Conservation (phyloP, 2,797 vertebrate genomes). For the Argyrosomus regius region DNA sequence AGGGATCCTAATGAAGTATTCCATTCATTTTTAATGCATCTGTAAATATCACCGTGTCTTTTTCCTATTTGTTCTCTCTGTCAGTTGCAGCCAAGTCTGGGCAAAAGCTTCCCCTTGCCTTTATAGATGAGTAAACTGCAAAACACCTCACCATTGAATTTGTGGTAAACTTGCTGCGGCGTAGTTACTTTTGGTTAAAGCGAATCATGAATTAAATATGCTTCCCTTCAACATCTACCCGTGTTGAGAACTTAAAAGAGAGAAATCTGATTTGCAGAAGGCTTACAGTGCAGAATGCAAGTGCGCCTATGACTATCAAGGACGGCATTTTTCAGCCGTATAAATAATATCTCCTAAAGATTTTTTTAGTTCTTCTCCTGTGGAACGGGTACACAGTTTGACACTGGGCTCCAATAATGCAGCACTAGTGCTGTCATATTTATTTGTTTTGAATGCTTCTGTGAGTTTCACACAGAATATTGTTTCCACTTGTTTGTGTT, state of each 20-base stretch:
- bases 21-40: conserved; percentile 73
- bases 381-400: conserved; percentile 27
- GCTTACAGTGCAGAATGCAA: conserved; percentile 62
- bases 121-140: conserved; percentile 56
- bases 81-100: conserved; percentile 50
- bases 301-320: conserved; percentile 40
- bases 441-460: conserved; percentile 32
- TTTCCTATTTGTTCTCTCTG: conserved; percentile 74
- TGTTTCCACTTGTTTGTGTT: conserved; percentile 16
- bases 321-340: conserved; percentile 39
- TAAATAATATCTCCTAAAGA: conserved; percentile 48
- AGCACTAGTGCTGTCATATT: background rate
- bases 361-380: conserved; percentile 24
- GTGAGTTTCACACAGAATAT: conserved; percentile 5
- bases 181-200: conserved; percentile 68
- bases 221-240: conserved; percentile 59
- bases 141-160: conserved; percentile 57
- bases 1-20: conserved; percentile 64
- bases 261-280: conserved; percentile 69
- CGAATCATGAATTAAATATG: conserved; percentile 77
- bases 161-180: conserved; percentile 50
- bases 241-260: conserved; percentile 63
- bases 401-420: conserved; percentile 29
- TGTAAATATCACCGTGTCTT: conserved; percentile 75
- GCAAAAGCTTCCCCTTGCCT: conserved; percentile 49